A percentile compares a stretch with the other conserved stretches of the same genome.
Evolutionary conservation across 2,797 vertebrate genomes (phyloP).

Genomic region (Anomalospiza imberbis): DNA sequence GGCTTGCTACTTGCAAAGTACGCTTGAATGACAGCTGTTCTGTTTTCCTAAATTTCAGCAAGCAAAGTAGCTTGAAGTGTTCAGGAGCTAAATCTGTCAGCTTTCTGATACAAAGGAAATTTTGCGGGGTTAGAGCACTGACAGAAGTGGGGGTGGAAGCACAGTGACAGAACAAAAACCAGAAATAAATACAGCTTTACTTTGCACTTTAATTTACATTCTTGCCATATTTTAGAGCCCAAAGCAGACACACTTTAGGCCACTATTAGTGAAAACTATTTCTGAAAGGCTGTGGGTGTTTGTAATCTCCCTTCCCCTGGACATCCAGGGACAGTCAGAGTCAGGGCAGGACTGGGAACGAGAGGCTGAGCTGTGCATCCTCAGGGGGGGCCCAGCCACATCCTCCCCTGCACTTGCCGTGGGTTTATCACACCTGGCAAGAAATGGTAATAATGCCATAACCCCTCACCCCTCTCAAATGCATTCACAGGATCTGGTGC

Average conservation of each 20-base stretch:
- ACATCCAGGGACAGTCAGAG: not conserved
- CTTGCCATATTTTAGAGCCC: not conserved
- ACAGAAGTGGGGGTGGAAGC: not conserved
- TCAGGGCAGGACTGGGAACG: rapidly evolving
- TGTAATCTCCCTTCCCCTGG: not conserved
- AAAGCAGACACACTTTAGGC: not conserved
- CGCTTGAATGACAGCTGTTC: slow-evolving; percentile 48
- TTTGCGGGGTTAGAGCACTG: not conserved
- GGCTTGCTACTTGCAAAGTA: not conserved
- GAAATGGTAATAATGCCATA: not conserved
- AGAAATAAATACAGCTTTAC: not conserved
- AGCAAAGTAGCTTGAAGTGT: not conserved
- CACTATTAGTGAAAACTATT: not conserved
- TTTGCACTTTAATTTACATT: not conserved
- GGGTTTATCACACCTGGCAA: not conserved
- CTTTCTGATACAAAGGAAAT: slow-evolving; percentile 43
- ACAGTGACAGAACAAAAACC: not conserved
- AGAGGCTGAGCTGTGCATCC: not conserved
- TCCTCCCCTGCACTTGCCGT: not conserved
- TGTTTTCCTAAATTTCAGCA: slow-evolving; percentile 16
- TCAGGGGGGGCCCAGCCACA: not conserved
- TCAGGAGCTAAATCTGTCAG: slow-evolving; percentile 38
- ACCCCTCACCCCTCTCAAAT: not conserved
- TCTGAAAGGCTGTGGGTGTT: not conserved
- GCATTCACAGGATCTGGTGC: not conserved